These are phyloP conservation scores for Rotaria sp. DNA, from an alignment of 2,888 invertebrate species.

Conservation along the genomic window DNA sequence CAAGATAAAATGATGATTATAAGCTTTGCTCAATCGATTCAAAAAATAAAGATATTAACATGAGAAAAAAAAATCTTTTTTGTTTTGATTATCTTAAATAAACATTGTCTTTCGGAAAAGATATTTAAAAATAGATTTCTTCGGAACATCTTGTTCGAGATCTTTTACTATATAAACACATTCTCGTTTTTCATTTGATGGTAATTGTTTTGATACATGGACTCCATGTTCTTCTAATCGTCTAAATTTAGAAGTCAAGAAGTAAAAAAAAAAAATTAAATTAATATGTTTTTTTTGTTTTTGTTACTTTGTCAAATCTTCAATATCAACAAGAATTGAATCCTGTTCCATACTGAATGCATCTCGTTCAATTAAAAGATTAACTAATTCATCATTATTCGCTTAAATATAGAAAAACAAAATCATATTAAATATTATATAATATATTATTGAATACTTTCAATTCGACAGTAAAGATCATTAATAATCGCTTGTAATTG, in stretches of 20 bases:
- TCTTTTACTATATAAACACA: not conserved
- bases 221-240: not conserved
- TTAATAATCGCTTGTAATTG: slow-evolving; percentile 88
- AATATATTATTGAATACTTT: slow-evolving; percentile 58
- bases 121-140: slow-evolving; percentile 1
- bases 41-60: no score
- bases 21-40: no score
- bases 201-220: not conserved
- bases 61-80: no score
- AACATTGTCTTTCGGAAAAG: not conserved
- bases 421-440: not conserved
- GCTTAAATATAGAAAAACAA: slow-evolving; percentile 56
- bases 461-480: slow-evolving; percentile 84
- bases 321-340: slow-evolving; percentile 90
- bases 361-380: slow-evolving; percentile 80
- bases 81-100: not conserved
- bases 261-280: not conserved
- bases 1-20: no score
- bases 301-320: slow-evolving; percentile 70
- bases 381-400: slow-evolving; percentile 79
- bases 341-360: slow-evolving; percentile 95
- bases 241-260: not conserved
- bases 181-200: not conserved
- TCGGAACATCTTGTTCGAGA: not conserved
- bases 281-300: not conserved